Base-by-base conservation (phyloP, 1,140 invertebrate genomes). In the Choristoneura fumiferana region DNA sequence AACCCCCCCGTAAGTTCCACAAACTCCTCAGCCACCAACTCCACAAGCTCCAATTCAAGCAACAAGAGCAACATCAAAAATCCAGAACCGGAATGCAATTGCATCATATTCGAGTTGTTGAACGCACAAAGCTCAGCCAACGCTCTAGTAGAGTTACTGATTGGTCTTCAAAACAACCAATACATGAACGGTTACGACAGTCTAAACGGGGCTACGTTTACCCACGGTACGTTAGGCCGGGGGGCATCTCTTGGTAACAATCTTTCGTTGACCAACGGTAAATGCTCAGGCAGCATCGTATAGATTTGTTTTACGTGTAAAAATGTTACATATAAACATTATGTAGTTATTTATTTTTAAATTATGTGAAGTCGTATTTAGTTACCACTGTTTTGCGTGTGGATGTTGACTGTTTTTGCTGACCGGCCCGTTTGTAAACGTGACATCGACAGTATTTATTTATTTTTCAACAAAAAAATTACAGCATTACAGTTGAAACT, bases 121-220 rank as follows among this genome's bases (percentile, higher is more conserved):
- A 88, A 86, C 63, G 84, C 86, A 1, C 80, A 87, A 33, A 84
- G 78, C 58, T 79, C 89, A 0, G 77, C 83, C 0, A 90, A 90
- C 54, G 83, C 89, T 0, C 63, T 90, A 0, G 82, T 90, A 0
- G 89, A 90, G 12, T 63, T 90, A 4, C 63, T 90, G 0, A 85
- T 90, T 29, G 82, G 81, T 0, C 57, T 89, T 4, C 89, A 90
- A 60, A 89, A 89, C 39, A 89, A 87, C 53, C 84, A 86, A 39
- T 85, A 81, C 53, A 76, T 80, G 70, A 85, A 80, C 15, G 84
- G 75, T 0, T 75, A 78, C 34, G 81, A 81, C 0, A 14, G 52
- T 0, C 59, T 69, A 15, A 70, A 72, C 18, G 49, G 65, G 0
- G 62, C 52, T 13, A 38, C 63, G 0, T 81, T 67, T 56, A 65